These are phyloP conservation scores for Agrotis ipsilon DNA, from an alignment of 2,888 invertebrate species.

Conservation along the genomic window DNA sequence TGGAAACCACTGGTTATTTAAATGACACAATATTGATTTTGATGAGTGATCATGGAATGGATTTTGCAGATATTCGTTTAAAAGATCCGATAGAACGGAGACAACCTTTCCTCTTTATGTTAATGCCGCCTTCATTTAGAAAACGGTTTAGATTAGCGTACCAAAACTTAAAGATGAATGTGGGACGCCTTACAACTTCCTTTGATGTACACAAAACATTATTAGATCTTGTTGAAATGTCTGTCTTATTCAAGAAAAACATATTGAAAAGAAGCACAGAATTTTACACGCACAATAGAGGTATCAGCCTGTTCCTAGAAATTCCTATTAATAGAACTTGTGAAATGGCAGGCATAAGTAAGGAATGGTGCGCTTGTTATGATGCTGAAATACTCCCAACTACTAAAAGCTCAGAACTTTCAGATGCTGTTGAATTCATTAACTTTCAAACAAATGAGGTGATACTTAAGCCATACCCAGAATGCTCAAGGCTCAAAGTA, in stretches of 20 bases:
- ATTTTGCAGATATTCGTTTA: conserved; percentile 94
- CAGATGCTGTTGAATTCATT: conserved; percentile 30
- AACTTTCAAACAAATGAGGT: conserved; percentile 23
- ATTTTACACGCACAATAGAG: conserved; percentile 80
- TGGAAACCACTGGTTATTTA: conserved; percentile 82
- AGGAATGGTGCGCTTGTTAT: conserved; percentile 96
- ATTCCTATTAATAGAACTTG: conserved; percentile 94
- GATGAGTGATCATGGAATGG: conserved; percentile 96
- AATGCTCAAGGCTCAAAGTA: conserved; percentile 36
- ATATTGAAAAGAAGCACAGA: conserved; percentile 72
- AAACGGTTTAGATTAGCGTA: conserved; percentile 91
- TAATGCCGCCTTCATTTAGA: conserved; percentile 93
- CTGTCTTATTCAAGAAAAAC: conserved; percentile 69
- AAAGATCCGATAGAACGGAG: conserved; percentile 96
- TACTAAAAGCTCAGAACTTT: conserved; percentile 12
- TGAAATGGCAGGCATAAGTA: conserved; percentile 93
- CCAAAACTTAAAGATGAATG: conserved; percentile 92
- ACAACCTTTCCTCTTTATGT: conserved; percentile 94
- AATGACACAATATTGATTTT: conserved; percentile 93
- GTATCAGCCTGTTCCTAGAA: conserved; percentile 94
- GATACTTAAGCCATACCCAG: conserved; percentile 19
- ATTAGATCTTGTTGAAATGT: conserved; percentile 91
- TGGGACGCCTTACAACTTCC: conserved; percentile 92
- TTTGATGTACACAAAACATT: conserved; percentile 96
- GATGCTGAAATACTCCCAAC: conserved; percentile 76